Percentiles rank a stretch among this genome's conserved stretches.
phyloP scores from a whole-genome alignment of 1,140 invertebrate species.

The Lordiphosa clarofinis region DNA sequence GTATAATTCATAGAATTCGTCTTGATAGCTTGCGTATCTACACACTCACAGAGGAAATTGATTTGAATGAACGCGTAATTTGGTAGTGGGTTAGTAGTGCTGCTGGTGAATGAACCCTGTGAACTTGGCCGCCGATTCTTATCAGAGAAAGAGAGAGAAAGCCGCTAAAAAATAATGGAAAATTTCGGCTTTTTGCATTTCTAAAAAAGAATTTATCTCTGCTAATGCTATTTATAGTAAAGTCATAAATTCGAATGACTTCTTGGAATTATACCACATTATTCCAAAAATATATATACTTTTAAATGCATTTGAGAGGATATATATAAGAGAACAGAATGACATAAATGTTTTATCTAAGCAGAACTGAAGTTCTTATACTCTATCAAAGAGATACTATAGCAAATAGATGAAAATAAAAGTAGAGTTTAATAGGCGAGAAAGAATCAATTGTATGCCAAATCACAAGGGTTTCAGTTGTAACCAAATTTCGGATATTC shows the following conservation, averaged over 20 bases:
- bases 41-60: conserved; percentile 10
- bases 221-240: conserved; percentile 34
- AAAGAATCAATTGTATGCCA: no score
- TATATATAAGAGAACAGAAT: neutral
- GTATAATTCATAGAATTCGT: conserved; percentile 28
- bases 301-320: conserved; percentile 28
- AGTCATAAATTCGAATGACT: conserved; percentile 13
- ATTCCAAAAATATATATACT: conserved; percentile 17
- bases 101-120: conserved; percentile 22
- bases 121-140: conserved; percentile 52
- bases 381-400: no score
- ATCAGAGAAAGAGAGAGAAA: conserved; percentile 6
- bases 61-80: conserved; percentile 27
- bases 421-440: no score
- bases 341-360: neutral
- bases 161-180: conserved; percentile 21
- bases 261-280: conserved; percentile 18
- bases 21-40: conserved; percentile 32
- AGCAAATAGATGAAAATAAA: no score
- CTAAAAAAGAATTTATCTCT: conserved; percentile 12
- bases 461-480: no score
- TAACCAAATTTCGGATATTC: no score
- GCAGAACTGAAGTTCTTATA: no score
- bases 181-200: conserved; percentile 31
- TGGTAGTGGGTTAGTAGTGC: neutral